Evolutionary conservation across 1,140 invertebrate genomes (phyloP).

Genomic region (Brachionus paranguensis): DNA sequence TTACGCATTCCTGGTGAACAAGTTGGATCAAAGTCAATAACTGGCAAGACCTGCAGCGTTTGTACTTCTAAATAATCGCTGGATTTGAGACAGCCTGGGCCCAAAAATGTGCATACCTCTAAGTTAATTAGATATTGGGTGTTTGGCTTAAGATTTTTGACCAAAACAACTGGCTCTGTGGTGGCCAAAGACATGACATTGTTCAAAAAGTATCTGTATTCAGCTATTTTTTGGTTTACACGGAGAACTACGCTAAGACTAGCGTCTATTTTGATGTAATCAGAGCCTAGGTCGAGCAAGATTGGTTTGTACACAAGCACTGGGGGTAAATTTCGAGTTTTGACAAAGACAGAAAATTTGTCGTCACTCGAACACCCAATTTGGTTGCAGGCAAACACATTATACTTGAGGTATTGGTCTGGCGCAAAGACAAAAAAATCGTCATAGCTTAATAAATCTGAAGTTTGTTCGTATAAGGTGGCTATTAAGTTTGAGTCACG

Average conservation of each 20-base stretch:
- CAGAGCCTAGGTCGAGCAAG: not conserved
- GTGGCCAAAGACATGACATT: not conserved
- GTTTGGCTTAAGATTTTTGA: not conserved
- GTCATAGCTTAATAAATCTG: not conserved
- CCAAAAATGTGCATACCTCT: slow-evolving; percentile 14
- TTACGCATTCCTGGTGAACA: not conserved
- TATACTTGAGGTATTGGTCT: not conserved
- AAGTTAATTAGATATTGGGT: not conserved
- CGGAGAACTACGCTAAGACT: not conserved
- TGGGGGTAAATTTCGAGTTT: not conserved
- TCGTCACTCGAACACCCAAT: not conserved
- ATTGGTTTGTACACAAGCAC: not conserved
- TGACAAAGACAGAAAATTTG: not conserved
- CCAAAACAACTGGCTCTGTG: not conserved
- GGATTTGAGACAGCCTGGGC: not conserved
- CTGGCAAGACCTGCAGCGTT: not conserved
- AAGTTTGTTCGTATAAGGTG: not conserved
- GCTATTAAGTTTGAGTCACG: not conserved
- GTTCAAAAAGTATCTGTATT: slow-evolving; percentile 15
- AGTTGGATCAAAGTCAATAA: not conserved
- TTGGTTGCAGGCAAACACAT: not conserved
- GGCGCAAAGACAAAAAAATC: not conserved
- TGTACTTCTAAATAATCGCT: not conserved
- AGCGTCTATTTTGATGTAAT: not conserved
- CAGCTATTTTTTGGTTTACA: not conserved